Base-by-base conservation (phyloP, 2,888 invertebrate genomes). In the Ectropis crepuscularia region DNA sequence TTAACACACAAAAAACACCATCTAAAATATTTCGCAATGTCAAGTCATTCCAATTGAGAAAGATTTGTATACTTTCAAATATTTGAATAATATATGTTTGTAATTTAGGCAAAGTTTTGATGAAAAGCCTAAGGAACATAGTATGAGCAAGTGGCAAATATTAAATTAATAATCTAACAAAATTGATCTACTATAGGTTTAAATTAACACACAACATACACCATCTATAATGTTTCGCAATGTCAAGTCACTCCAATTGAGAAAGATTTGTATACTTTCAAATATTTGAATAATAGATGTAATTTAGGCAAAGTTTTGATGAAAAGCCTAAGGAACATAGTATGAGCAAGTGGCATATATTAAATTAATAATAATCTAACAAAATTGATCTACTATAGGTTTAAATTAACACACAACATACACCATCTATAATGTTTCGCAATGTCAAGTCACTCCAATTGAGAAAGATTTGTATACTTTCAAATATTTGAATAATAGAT, bases 21-120 rank as follows among this genome's bases (percentile, higher is more conserved):
- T 66, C 72, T 73, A 71, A 74, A 76, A 73, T 75, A 75, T 74
- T 73, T 74, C 68, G 59, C 62, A 71, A 74, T 72, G 71, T 71
- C 72, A 77, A 77, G 71, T 72, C 65, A 76, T 74, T 73, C 70
- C 69, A 63, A 81, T 80, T 81, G 78, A 81, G 81, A 82, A 69
- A 76, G 72, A 73, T 71, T 60, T 65, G 63, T 65, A 63, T 68
- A 61, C n/a, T n/a, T n/a, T n/a, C n/a, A n/a, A n/a, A 42, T 38
- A 46, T 28, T 58, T 59, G 45, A 51, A 59, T 59, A 53, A 60
- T 57, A 58, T 37, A 51, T 51, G n/a, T n/a, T n/a, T n/a, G 41
- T 41, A 16, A 28, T 51, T 28, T 9, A 41, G 12, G 49, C 9
- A 16, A 51, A 41, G 51, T 41, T 16, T 9, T 9, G 37, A 36